Base-by-base conservation (phyloP, 2,888 invertebrate genomes). In the Tipula lateralis region DNA sequence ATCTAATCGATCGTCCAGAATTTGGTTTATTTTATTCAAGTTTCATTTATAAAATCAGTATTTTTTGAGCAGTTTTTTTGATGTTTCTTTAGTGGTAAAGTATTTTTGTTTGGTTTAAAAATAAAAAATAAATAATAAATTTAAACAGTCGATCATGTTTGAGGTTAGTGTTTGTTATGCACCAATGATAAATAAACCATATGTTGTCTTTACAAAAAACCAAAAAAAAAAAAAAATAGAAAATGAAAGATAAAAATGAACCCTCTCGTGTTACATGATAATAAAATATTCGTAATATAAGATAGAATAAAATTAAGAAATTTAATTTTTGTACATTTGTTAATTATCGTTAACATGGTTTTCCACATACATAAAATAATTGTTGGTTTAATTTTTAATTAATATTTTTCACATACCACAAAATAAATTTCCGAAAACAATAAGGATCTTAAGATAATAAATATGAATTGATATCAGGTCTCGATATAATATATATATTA, bases 131-230 rank as follows among this genome's bases (percentile, higher is more conserved):
- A n/a, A n/a, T n/a, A n/a, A 66, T 66, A 66, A 19, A 66, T 24
- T 66, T 66, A 1, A 24, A 24, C 66, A 66, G 24, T 66, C 9
- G 24, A 66, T 24, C 66, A 24, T 66, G 9, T 66, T n/a, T 24
- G 66, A 66, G 66, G 66, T 66, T 19, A 66, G 66, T 66, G 66
- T 66, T 24, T 50, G 44, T 66, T 66, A 66, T 66, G 66, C 66
- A 66, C 66, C 24, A 66, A 66, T 66, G 66, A 66, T 66, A 66
- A 66, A 66, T 66, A 66, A 66, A 66, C 19, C 66, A 66, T 66
- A 66, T 66, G n/a, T n/a, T n/a, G 66, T 24, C 24, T 66, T 66
- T 66, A 66, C 16, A 39, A 1, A 44, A 66, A 19, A 24, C 9
- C 19, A n/a, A 44, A 13, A n/a, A 66, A 66, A 19, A 24, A 24